Percentiles rank a stretch among this genome's conserved stretches.
Evolutionary conservation across 2,797 vertebrate species (phyloP).

Genomic region (Mionectes olivaceus): DNA sequence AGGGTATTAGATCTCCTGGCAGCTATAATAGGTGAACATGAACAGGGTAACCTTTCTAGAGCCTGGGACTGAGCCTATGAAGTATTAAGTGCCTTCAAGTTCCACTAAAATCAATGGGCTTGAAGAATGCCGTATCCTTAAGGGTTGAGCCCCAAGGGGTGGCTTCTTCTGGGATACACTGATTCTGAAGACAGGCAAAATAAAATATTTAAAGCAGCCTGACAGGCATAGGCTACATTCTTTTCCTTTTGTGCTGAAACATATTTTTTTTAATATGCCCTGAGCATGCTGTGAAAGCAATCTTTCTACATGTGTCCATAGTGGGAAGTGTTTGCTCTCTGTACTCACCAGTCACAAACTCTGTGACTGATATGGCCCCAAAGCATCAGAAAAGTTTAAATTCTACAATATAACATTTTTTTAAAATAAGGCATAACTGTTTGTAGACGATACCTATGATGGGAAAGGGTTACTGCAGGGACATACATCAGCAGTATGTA

Average conservation of each 20-base stretch:
- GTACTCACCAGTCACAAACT: not conserved
- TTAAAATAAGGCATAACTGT: not conserved
- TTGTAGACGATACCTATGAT: not conserved
- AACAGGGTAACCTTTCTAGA: not conserved
- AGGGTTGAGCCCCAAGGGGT: constrained; percentile 46
- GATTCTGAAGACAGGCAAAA: constrained; percentile 58
- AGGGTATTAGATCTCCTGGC: not conserved
- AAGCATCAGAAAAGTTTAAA: constrained; percentile 12
- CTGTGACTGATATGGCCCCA: not conserved
- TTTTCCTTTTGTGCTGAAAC: constrained; percentile 70
- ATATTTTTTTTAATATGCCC: constrained; percentile 63
- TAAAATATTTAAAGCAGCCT: constrained; percentile 71
- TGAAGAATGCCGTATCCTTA: constrained; percentile 49
- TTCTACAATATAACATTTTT: not conserved
- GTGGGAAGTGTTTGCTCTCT: constrained; percentile 27
- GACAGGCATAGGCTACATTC: constrained; percentile 49
- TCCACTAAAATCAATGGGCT: constrained; percentile 62
- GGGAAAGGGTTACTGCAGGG: constrained; percentile 15
- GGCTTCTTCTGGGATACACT: constrained; percentile 48
- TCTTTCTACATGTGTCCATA: constrained; percentile 19
- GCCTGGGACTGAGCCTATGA: not conserved
- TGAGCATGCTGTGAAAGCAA: constrained; percentile 63
- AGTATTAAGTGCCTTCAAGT: constrained; percentile 63
- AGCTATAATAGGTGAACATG: not conserved
- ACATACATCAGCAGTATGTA: not conserved